Evolutionary conservation across 2,888 invertebrate genomes (phyloP), one percentile per base, ranked within the genome.

Genomic region (Hartigia nigra): DNA sequence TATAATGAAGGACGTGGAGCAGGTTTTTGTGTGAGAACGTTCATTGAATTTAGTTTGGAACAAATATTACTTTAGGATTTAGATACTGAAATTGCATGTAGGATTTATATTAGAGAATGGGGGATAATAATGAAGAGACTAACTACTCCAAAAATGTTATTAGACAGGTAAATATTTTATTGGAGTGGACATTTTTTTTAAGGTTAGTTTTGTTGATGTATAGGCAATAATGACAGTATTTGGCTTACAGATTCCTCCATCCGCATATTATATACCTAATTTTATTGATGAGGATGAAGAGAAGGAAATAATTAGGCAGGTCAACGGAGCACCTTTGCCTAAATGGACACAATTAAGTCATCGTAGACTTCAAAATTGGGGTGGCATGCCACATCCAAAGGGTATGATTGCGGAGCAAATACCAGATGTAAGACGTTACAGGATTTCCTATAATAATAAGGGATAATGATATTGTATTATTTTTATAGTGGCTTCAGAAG

Each of bases 321-420:
- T 99, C 35, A 95, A 97, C 87, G 92, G 93, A 70, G 95, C 95
- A 12, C 99, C 99, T 1, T 96, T 95, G 87, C 98, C 99, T 12
- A 98, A 98, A 92, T 99, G 99, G 99, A 98, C 98, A 1, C 96
- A 96, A 89, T 93, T 99, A 70, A 95, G 96, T 32, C 96, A 98
- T 90, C 94, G 99, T 83, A 94, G 98, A 82, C 93, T 99, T n/a
- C 98, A 99, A 90, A 99, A 99, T 91, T 99, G 99, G 95, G 99
- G 99, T 35, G 99, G 99, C 0, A 93, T 98, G 78, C 98, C 99
- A 0, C 98, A 98, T 90, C 94, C 94, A 31, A 98, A 97, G 88
- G 98, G 98, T 79, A 98, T 99, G 97, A 95, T 99, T 82, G 95
- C 96, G 0, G 98, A 99, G 92, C 93, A 94, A 82, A 95, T 99